A percentile compares a stretch with the other conserved stretches of the same genome.
These are phyloP conservation scores for Morinoia aosen DNA, from an alignment of 2,888 invertebrate genomes.

Conservation along the genomic window DNA sequence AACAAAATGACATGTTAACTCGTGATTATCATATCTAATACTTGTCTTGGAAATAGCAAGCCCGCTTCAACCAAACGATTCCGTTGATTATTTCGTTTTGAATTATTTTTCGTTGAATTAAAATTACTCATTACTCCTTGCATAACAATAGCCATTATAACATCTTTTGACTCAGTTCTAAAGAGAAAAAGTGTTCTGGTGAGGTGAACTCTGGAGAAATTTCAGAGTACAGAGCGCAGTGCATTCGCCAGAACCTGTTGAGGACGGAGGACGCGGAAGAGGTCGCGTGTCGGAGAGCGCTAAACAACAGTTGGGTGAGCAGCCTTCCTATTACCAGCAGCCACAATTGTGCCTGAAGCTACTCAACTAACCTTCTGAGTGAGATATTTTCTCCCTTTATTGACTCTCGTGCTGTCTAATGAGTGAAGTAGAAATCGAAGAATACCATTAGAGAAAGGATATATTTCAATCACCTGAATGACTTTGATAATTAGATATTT, in stretches of 20 bases:
- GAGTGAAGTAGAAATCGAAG: background rate
- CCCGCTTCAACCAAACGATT: background rate
- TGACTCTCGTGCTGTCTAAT: background rate
- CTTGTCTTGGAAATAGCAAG: background rate
- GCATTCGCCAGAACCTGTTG: background rate
- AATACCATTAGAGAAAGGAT: background rate
- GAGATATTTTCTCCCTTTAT: background rate
- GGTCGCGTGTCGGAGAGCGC: background rate
- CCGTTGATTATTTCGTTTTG: background rate
- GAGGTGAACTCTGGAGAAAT: background rate
- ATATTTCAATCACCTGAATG: background rate
- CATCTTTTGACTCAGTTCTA: background rate
- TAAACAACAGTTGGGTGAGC: background rate
- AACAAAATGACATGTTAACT: background rate
- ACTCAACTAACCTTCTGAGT: background rate
- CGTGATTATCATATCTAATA: background rate
- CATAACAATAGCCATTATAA: background rate
- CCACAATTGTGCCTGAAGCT: background rate
- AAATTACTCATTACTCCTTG: background rate
- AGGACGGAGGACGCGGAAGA: background rate
- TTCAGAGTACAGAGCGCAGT: background rate
- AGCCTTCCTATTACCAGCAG: background rate
- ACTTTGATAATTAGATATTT: background rate
- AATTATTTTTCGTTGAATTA: too few species aligned
- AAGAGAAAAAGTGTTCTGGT: background rate